phyloP scores from a whole-genome alignment of 1,140 invertebrate species.

The Apis dorsata region DNA sequence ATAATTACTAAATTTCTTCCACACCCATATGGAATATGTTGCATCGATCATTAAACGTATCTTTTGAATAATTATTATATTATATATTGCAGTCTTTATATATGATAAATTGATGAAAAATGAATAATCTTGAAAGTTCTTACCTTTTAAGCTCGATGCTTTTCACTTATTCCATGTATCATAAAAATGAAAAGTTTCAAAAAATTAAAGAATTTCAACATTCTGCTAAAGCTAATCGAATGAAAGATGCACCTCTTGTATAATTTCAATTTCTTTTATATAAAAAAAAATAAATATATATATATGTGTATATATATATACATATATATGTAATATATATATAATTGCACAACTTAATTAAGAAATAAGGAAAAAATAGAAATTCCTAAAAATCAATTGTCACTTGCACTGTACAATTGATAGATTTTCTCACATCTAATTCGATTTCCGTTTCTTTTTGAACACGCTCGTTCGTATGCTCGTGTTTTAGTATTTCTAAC shows the following conservation, averaged over 20 bases:
- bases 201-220: not conserved
- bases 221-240: not conserved
- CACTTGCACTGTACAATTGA: not conserved
- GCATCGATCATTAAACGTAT: constrained; percentile 44
- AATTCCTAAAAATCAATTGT: not conserved
- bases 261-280: not conserved
- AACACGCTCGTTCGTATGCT: not conserved
- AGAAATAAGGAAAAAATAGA: not conserved
- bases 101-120: not conserved
- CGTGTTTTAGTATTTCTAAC: not conserved
- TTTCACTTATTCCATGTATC: not conserved
- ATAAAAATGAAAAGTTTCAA: not conserved
- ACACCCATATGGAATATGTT: not conserved
- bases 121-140: not conserved
- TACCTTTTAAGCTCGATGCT: constrained; percentile 18
- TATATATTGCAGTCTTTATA: not conserved
- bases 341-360: not conserved
- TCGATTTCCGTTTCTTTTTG: not conserved
- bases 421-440: not conserved
- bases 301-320: not conserved
- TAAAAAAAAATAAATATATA: too few relatives aligned
- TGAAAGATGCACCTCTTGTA: not conserved
- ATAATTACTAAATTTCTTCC: not conserved
- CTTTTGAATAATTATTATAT: not conserved
- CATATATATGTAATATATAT: too few relatives aligned